phyloP scores from a whole-genome alignment of 2,797 vertebrate genomes.

The Acanthis flammea region DNA sequence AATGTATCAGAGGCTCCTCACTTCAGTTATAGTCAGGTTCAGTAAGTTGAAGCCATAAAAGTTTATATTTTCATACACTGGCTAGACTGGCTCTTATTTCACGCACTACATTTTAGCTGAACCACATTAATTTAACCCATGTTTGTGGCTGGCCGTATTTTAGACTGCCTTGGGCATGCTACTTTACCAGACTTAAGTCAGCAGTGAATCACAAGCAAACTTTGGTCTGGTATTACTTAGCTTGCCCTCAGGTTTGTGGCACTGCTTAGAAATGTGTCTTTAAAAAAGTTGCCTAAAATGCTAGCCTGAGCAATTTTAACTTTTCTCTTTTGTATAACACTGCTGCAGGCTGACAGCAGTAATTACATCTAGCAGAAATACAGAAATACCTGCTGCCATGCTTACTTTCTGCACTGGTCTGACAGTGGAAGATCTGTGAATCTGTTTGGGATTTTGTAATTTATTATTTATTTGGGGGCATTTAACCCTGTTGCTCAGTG shows the following conservation, averaged over 20 bases:
- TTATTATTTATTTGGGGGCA: background rate
- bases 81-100: conserved; percentile 27
- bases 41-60: conserved; percentile 8
- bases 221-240: background rate
- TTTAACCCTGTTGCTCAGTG: background rate
- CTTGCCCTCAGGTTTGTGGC: background rate
- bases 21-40: background rate
- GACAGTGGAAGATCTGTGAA: background rate
- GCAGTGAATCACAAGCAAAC: conserved; percentile 33
- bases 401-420: background rate
- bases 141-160: conserved; percentile 27
- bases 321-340: background rate
- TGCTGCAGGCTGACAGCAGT: background rate
- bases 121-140: conserved; percentile 39
- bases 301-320: conserved; percentile 11
- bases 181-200: conserved; percentile 29
- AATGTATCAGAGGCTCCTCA: background rate
- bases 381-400: background rate
- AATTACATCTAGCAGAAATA: background rate
- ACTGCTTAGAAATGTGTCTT: conserved; percentile 15
- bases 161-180: conserved; percentile 13
- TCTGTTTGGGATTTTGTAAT: background rate
- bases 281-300: conserved; percentile 25
- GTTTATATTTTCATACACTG: conserved; percentile 26
- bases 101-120: conserved; percentile 1